Evolutionary conservation across 2,113 vertebrate species (phyloP).

Genomic region (Rhea americana): DNA sequence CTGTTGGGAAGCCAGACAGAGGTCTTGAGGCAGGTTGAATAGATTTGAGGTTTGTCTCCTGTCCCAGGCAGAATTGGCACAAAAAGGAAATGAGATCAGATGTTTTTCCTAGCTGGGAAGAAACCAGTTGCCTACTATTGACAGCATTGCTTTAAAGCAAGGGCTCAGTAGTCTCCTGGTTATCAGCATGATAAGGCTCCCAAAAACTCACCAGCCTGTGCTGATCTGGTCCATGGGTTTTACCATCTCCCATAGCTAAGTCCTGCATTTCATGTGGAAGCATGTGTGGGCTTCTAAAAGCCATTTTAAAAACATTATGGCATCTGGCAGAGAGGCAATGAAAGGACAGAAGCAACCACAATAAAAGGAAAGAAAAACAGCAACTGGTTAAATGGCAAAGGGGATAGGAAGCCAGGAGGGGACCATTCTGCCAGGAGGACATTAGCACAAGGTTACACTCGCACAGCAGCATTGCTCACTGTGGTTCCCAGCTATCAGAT

Average conservation of each 20-base stretch:
- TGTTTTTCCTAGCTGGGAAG: neutral
- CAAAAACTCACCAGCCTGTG: neutral
- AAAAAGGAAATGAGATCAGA: accelerated
- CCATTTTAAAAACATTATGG: neutral
- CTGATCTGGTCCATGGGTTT: neutral
- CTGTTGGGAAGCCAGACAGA: neutral
- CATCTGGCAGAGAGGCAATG: neutral
- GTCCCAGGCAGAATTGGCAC: neutral
- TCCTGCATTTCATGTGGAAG: neutral
- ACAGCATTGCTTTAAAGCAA: neutral
- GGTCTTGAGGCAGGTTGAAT: neutral
- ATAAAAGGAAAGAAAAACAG: neutral
- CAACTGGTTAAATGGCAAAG: neutral
- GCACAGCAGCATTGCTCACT: neutral
- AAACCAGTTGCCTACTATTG: neutral
- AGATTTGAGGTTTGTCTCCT: neutral
- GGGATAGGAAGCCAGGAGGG: neutral
- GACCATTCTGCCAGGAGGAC: neutral
- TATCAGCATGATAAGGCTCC: neutral
- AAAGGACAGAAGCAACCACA: neutral
- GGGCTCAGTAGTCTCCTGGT: neutral
- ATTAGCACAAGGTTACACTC: neutral
- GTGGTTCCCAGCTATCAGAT: neutral
- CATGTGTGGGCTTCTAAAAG: neutral
- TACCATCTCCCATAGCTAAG: neutral